Base-by-base conservation (phyloP, 1,140 invertebrate genomes). In the Cotesia chilonis region DNA sequence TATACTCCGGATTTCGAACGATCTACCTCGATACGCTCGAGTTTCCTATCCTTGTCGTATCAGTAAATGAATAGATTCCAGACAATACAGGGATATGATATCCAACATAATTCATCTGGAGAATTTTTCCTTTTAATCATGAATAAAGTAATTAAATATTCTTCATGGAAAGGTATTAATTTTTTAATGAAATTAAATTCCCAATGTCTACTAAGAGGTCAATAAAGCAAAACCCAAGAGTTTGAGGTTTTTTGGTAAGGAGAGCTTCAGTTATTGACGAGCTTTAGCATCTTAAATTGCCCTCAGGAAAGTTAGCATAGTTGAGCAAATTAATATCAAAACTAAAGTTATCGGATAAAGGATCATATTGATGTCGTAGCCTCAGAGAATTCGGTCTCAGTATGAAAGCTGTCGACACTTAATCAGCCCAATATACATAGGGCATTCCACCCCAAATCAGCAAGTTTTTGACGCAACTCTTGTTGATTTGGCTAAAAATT, bases 1-100 rank as follows among this genome's bases (percentile, higher is more conserved):
- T 20, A 47, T 6, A 47, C 41, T n/a, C n/a, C 37, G 63, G 41
- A 74, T 74, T 74, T 65, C 60, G 72, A 35, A 68, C 55, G 41
- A 17, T 55, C 70, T 72, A 70, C 41, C 70, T 64, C 12, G 65
- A 60, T 63, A 63, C 67, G 14, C 38, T 47, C 20, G 38, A 63
- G 59, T 36, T 70, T 63, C 59, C 60, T 20, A 28, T 36, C 59
- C 17, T 60, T 20, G 7, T 28, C 17, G 54, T 57, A 14, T 57
- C 20, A 20, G 20, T 57, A 20, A 17, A 57, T 20, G 20, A 4
- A 28, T 17, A 6, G 17, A 61, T 12, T 28, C 10, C 9, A 12
- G 4, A 7, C 20, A 28, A 47, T 10, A 5, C 6, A 5, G 10
- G 41, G 6, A 47, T 10, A 47, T 47, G 41, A 47, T 47, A 47